Evolutionary conservation across 2,113 vertebrate species (phyloP), one percentile per base, ranked within the genome.

Genomic region (Pygoscelis antarcticus): DNA sequence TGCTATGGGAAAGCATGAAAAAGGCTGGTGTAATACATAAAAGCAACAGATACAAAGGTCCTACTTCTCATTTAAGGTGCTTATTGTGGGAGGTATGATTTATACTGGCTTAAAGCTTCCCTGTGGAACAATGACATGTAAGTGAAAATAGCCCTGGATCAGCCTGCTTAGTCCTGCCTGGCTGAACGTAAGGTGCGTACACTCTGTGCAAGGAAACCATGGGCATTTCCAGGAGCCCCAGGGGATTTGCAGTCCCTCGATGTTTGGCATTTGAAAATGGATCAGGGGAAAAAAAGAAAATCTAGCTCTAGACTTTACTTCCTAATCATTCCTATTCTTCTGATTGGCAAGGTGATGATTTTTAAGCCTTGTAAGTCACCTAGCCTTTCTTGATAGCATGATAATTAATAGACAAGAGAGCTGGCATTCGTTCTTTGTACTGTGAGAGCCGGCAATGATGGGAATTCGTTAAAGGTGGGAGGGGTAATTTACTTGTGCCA

Each of bases 171-270:
- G 21, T 6, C 51, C 47, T 38, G 60, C 61, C 55, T 3, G 26
- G 38, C 60, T 8, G 36, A 10, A 30, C 0, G 16, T 2, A 12
- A 26, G 62, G 36, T 12, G 51, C 2, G 57, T 2, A 2, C 1
- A 29, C 57, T 34, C 71, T 7, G 32, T 8, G 25, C 44, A 11
- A 21, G 32, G 52, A 32, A 23, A 44, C 40, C 34, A 9, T 1
- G 0, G 29, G 64, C 34, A 4, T 4, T 29, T 25, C 64, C 77
- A 36, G 34, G 81, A 23, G 7, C 44, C 38, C 34, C 13, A 7
- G 30, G 69, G 51, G 38, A 22, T 13, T 11, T 32, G 38, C 12
- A 16, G n/a, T 15, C 40, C 58, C 36, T 49, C 30, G 3, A 1
- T 8, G 20, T 11, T 32, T 14, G 34, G 18, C 34, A 22, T 36